Evolutionary conservation across 64 coral and sea anemone species (phyloP), one percentile per base, ranked within the genome.

Genomic region (Anthopleura sola): DNA sequence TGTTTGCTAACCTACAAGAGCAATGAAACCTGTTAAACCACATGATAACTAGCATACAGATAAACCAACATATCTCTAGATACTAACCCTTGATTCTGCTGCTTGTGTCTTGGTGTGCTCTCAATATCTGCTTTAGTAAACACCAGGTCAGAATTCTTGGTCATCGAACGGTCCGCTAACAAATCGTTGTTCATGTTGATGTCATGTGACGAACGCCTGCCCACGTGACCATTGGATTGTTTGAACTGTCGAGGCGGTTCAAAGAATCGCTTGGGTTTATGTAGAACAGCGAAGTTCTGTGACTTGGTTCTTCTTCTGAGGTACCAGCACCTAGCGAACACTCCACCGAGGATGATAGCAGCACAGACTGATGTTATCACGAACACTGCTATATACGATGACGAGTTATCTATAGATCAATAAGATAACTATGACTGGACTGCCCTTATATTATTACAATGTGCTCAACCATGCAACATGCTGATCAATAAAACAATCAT

Each of bases 231-330:
- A 64, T 91, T 86, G 9, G 82, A 83, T 1, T 86, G 84, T n/a
- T 24, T 68, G 14, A 29, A 37, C 51, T 86, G 78, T 10, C 6
- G 28, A 10, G 89, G 75, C 16, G 77, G 39, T 1, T 44, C 57
- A 39, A 91, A 81, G 36, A 71, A 91, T 86, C 89, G 51, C 26
- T 86, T 91, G 18, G 89, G 89, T 78, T 85, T 86, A 31, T 91
- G 89, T 24, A 91, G 58, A 29, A 91, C 57, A 24, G 84, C 89
- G 31, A 91, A 85, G 54, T 91, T 91, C 38, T 86, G 75, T 24
- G 85, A 91, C 51, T 91, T 85, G 39, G 84, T 91, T 46, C 78
- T 66, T 55, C 85, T 78, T n/a, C 68, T 26, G 28, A 85, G 83
- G 37, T 84, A 86, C 33, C 82, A 33, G 56, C 84, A 91, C 56